These are phyloP conservation scores for Zonotrichia albicollis DNA, from an alignment of 2,797 vertebrate genomes.

Conservation along the genomic window DNA sequence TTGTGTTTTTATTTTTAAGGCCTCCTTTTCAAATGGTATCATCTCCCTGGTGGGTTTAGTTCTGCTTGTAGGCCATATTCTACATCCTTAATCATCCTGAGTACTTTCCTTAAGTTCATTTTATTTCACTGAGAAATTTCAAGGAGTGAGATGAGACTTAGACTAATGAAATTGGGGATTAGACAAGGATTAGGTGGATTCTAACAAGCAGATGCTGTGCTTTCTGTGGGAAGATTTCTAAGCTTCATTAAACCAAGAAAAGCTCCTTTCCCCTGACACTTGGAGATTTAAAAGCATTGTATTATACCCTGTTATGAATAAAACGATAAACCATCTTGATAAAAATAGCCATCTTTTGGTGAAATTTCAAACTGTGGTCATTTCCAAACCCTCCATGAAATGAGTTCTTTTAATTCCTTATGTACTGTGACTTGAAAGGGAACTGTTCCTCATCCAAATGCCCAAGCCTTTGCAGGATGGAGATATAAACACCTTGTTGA, in stretches of 20 bases:
- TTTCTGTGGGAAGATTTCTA: not conserved
- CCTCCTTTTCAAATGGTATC: not conserved
- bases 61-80: not conserved
- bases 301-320: not conserved
- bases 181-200: not conserved
- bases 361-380: not conserved
- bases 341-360: not conserved
- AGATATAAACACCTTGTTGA: not conserved
- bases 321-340: not conserved
- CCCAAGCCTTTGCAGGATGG: not conserved
- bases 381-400: not conserved
- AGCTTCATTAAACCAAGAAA: not conserved
- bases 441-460: not conserved
- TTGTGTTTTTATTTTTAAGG: not conserved
- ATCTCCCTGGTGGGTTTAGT: not conserved
- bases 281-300: not conserved
- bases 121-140: not conserved
- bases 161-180: not conserved
- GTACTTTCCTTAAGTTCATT: not conserved
- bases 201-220: not conserved
- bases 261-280: not conserved
- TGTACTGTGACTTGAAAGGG: not conserved
- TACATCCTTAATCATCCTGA: not conserved
- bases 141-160: not conserved
- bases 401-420: not conserved